Conservation (phyloP, 2,797 vertebrate genomes). For the Mustela erminea region DNA sequence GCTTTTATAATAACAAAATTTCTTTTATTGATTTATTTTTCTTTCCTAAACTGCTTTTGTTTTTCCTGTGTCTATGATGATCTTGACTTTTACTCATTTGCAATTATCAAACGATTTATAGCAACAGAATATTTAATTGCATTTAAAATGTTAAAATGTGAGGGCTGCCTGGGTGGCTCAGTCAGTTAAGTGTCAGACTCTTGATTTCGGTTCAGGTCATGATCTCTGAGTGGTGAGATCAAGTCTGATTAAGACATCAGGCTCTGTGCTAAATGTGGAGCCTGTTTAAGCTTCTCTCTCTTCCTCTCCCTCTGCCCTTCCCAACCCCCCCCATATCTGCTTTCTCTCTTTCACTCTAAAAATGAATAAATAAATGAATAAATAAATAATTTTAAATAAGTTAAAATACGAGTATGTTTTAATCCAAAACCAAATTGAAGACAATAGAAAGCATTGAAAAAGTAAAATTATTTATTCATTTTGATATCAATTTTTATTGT, state of each 20-base stretch:
- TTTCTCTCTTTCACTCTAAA: not conserved
- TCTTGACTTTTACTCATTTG: not conserved
- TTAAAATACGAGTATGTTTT: not conserved
- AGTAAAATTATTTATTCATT: not conserved
- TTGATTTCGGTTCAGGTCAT: not conserved
- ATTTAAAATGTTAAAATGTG: not conserved
- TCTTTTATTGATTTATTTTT: not conserved
- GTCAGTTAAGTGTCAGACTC: not conserved
- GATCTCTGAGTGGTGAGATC: not conserved
- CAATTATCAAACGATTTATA: not conserved
- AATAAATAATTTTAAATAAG: not conserved
- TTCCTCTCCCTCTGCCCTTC: not conserved
- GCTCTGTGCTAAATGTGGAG: not conserved
- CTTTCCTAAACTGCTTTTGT: not conserved
- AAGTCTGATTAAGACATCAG: not conserved
- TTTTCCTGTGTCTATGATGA: not conserved
- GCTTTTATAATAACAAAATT: not conserved
- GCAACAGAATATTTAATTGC: not conserved
- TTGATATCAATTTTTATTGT: not conserved
- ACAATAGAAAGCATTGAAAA: not conserved
- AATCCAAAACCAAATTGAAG: not conserved
- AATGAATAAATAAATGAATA: not conserved
- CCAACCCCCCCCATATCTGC: not conserved
- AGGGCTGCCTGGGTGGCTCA: not conserved
- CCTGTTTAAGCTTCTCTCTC: not conserved